These are phyloP conservation scores for Sturnus vulgaris DNA, from an alignment of 2,113 vertebrate species.

Conservation along the genomic window DNA sequence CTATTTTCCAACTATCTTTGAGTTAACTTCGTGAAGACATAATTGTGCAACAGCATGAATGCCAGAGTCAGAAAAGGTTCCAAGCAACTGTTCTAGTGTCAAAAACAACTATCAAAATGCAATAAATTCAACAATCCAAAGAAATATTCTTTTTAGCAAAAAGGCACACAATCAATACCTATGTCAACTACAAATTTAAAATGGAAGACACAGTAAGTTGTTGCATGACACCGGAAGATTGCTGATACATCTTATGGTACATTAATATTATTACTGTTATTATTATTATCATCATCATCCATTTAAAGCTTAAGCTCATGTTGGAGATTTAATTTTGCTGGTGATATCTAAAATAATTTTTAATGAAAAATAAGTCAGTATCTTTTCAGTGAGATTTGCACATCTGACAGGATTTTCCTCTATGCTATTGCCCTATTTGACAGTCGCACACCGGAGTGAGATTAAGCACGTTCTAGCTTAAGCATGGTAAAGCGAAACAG, in stretches of 20 bases:
- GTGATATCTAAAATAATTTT: neutral
- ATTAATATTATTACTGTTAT: neutral
- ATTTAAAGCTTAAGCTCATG: neutral
- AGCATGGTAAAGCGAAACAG: neutral
- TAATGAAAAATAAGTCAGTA: neutral
- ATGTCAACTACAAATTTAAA: neutral
- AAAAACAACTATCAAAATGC: neutral
- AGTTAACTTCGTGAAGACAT: neutral
- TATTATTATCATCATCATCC: neutral
- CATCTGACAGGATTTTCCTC: neutral
- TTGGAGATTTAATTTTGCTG: neutral
- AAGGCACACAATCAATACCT: neutral
- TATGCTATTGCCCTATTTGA: neutral
- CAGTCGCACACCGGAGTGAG: neutral
- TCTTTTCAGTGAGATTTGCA: neutral
- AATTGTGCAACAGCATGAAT: neutral
- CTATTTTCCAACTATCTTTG: neutral
- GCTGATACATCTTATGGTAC: neutral
- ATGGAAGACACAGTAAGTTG: neutral
- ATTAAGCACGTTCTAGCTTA: neutral
- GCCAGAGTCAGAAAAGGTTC: neutral
- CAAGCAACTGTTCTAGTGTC: neutral
- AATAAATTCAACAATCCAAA: neutral
- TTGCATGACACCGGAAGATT: neutral
- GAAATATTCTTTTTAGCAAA: neutral